These are phyloP conservation scores for Phalangium opilio DNA, from an alignment of 2,888 invertebrate genomes.

Conservation along the genomic window DNA sequence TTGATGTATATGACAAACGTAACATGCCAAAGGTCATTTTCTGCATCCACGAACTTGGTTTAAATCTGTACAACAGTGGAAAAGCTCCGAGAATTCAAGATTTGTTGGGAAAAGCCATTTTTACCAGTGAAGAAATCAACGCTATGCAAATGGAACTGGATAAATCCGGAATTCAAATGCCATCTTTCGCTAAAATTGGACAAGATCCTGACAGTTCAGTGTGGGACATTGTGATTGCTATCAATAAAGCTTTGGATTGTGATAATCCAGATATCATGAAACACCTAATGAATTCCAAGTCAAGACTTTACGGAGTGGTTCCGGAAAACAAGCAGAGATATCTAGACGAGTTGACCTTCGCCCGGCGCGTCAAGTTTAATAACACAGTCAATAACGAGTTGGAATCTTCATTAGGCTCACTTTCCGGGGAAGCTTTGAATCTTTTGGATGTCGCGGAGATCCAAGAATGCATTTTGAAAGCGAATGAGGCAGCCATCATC, in stretches of 20 bases:
- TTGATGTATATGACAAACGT: constrained; percentile 64
- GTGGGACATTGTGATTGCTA: constrained; percentile 47
- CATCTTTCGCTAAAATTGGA: constrained; percentile 58
- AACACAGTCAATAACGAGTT: too few species aligned
- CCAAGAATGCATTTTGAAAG: too few species aligned
- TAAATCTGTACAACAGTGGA: constrained; percentile 36
- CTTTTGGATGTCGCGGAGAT: too few species aligned
- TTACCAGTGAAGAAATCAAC: constrained; percentile 51
- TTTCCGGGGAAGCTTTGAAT: too few species aligned
- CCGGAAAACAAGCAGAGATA: too few species aligned
- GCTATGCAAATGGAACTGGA: constrained; percentile 50
- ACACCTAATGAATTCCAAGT: too few species aligned
- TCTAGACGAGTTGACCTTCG: too few species aligned
- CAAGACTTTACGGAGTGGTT: too few species aligned
- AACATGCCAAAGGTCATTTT: constrained; percentile 63
- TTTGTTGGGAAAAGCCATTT: constrained; percentile 55
- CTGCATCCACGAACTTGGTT: constrained; percentile 57
- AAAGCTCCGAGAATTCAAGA: constrained; percentile 60
- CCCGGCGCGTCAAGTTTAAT: too few species aligned
- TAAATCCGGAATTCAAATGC: constrained; percentile 52
- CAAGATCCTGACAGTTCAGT: constrained; percentile 28
- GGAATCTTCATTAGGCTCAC: too few species aligned
- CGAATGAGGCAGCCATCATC: too few species aligned
- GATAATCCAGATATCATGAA: constrained; percentile 25
- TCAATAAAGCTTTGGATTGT: constrained; percentile 46